phyloP scores from a whole-genome alignment of 2,888 invertebrate genomes.

The Eilema caniola region DNA sequence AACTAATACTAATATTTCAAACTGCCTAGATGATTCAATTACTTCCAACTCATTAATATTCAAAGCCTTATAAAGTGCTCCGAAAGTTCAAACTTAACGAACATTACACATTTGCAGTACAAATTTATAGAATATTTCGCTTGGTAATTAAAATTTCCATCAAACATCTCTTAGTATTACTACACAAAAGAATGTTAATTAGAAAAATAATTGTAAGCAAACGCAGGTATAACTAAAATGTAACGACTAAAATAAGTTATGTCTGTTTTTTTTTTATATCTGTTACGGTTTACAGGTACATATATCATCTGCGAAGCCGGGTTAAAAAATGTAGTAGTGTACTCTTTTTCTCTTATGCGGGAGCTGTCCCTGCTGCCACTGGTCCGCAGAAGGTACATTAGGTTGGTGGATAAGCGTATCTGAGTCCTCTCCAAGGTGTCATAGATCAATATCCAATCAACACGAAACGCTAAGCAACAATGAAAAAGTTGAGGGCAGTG shows the following conservation, averaged over 20 bases:
- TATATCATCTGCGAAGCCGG: not conserved
- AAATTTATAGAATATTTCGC: constrained; percentile 18
- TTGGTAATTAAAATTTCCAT: constrained; percentile 16
- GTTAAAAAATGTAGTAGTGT: no score
- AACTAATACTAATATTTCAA: no score
- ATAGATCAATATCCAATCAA: no score
- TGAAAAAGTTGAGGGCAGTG: no score
- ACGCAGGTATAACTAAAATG: not conserved
- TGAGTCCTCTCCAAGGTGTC: no score
- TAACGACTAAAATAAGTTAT: not conserved
- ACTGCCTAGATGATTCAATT: constrained; percentile 23
- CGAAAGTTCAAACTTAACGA: not conserved
- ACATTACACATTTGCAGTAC: not conserved
- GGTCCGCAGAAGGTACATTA: not conserved
- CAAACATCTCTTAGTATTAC: not conserved
- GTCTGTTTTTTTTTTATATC: not conserved
- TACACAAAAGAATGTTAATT: not conserved
- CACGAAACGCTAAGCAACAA: no score
- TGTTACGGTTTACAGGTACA: not conserved
- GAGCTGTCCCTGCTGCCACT: not conserved
- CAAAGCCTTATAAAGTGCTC: constrained; percentile 1
- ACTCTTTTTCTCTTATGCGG: not conserved
- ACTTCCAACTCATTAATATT: constrained; percentile 15
- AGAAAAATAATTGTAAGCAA: not conserved
- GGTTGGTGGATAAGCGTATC: not conserved